Conservation (phyloP, 2,797 vertebrate genomes). For the Chloroceryle inda region DNA sequence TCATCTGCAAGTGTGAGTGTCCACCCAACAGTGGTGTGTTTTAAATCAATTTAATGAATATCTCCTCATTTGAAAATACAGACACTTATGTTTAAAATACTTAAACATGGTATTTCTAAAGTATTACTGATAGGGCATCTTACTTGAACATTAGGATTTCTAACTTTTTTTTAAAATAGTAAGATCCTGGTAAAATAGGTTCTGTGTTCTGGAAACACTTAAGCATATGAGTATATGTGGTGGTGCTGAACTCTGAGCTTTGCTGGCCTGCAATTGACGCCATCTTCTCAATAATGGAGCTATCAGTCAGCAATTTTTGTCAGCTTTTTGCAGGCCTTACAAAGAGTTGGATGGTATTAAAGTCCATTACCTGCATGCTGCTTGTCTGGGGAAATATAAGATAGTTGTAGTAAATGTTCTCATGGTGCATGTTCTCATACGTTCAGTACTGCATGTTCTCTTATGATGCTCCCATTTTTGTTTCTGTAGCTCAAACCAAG, state of each 20-base stretch:
- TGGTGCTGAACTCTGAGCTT: neutral
- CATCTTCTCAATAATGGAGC: neutral
- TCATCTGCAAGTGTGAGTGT: conserved; percentile 98
- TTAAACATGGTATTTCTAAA: neutral
- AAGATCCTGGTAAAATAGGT: neutral
- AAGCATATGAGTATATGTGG: neutral
- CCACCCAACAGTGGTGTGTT: neutral
- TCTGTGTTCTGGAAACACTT: neutral
- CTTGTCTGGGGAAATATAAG: neutral
- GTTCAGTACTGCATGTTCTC: neutral
- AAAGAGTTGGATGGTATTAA: neutral
- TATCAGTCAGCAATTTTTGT: neutral
- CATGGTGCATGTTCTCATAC: neutral
- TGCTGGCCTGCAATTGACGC: neutral
- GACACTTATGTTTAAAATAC: neutral
- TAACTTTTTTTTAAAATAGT: neutral
- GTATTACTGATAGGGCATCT: neutral
- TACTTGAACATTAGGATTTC: neutral
- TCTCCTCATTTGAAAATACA: neutral
- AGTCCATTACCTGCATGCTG: neutral
- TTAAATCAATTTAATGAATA: neutral
- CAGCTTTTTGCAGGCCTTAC: neutral
- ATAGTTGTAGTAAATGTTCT: neutral
- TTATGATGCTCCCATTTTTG: neutral
- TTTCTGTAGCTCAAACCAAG: conserved; percentile 94